Conservation (phyloP, 2,888 invertebrate genomes). For the Cosmopolites sordidus region DNA sequence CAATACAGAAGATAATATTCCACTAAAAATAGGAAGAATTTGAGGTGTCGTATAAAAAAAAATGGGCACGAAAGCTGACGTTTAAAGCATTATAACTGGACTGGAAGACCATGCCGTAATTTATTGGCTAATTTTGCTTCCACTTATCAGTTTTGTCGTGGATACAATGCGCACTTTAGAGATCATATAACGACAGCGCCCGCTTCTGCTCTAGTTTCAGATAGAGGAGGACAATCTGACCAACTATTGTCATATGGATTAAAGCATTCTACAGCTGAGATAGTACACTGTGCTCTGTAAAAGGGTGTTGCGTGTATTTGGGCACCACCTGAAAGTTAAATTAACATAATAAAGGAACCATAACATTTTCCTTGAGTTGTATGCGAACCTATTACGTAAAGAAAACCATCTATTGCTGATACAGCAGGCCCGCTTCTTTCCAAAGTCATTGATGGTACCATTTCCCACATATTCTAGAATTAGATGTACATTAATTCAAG, state of each 20-base stretch:
- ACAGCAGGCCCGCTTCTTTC: slow-evolving; percentile 81
- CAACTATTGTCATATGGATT: slow-evolving; percentile 74
- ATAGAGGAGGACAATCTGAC: slow-evolving; percentile 74
- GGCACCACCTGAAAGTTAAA: slow-evolving; percentile 58
- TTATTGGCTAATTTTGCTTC: background rate
- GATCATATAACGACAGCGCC: slow-evolving; percentile 76
- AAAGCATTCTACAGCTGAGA: slow-evolving; percentile 79
- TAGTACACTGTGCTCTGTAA: slow-evolving; percentile 79
- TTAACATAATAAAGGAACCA: too few species aligned
- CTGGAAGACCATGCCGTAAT: background rate
- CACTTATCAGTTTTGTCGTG: slow-evolving; percentile 3
- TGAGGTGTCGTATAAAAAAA: too few species aligned
- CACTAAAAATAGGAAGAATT: too few species aligned
- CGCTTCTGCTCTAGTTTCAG: slow-evolving; percentile 81
- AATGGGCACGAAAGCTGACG: too few species aligned
- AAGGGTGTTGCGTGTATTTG: slow-evolving; percentile 75
- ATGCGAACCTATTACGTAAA: slow-evolving; percentile 66
- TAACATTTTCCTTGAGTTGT: too few species aligned
- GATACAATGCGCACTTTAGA: slow-evolving; percentile 7
- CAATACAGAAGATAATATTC: too few species aligned
- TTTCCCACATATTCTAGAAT: slow-evolving; percentile 70
- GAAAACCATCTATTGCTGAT: slow-evolving; percentile 74
- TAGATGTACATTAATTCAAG: background rate
- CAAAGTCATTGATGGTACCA: slow-evolving; percentile 67
- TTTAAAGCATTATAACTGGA: too few species aligned